phyloP scores from a whole-genome alignment of 1,140 invertebrate species.

The Eriosoma lanigerum region DNA sequence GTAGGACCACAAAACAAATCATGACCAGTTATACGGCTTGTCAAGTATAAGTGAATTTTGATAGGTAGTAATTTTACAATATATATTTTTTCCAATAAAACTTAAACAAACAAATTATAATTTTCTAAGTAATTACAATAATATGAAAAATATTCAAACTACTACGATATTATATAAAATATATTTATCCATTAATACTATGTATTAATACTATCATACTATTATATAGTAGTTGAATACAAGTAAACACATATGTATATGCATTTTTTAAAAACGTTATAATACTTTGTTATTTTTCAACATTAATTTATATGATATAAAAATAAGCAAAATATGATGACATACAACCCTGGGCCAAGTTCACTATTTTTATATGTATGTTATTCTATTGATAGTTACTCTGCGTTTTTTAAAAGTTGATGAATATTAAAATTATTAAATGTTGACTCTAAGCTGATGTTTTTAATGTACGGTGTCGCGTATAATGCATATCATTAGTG shows the following conservation, averaged over 20 bases:
- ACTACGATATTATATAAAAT: conserved; percentile 15
- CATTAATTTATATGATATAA: neutral
- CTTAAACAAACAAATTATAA: conserved; percentile 1
- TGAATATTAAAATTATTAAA: conserved; percentile 3
- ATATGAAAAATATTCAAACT: neutral
- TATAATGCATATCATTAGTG: conserved; percentile 17
- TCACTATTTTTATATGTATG: neutral
- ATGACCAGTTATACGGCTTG: conserved; percentile 11
- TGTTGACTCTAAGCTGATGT: neutral
- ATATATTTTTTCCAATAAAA: neutral
- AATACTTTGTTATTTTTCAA: too few species aligned
- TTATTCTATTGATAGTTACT: conserved; percentile 26
- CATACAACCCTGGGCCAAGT: conserved; percentile 2
- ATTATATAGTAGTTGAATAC: neutral
- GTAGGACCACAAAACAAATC: conserved; percentile 7
- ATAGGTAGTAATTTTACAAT: too few species aligned
- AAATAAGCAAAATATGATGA: neutral
- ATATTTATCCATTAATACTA: neutral
- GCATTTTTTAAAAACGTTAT: too few species aligned
- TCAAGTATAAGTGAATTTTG: conserved; percentile 11
- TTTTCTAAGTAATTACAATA: neutral
- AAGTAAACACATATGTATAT: neutral
- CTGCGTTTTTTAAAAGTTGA: neutral
- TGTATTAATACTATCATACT: neutral
- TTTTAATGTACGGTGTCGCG: conserved; percentile 25